Percentiles rank a stretch among this genome's conserved stretches.
These are phyloP conservation scores for Platyscapa corneri DNA, from an alignment of 1,140 invertebrate genomes.

Conservation along the genomic window DNA sequence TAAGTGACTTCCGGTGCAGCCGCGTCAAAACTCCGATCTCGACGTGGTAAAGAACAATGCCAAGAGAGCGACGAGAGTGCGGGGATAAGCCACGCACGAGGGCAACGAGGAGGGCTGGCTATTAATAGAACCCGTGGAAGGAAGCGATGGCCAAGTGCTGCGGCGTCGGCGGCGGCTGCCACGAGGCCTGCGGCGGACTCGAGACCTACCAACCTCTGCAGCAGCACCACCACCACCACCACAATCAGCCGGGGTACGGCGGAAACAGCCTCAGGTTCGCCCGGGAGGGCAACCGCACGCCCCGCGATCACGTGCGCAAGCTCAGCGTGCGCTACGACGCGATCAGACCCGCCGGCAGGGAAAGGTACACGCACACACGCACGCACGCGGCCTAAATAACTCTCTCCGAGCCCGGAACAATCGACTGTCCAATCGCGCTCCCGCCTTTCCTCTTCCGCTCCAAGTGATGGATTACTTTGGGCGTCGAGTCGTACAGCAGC, in stretches of 20 bases:
- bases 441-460: too few relatives aligned
- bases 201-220: conserved; percentile 61
- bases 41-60: neutral
- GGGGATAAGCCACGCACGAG: neutral
- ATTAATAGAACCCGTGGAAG: conserved; percentile 51
- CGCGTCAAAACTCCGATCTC: neutral
- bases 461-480: neutral
- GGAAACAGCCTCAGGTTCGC: conserved; percentile 43
- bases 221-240: conserved; percentile 18
- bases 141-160: conserved; percentile 59
- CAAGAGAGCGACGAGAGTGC: neutral
- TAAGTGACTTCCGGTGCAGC: neutral
- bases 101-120: neutral
- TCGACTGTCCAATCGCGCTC: too few relatives aligned
- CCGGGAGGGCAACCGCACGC: conserved; percentile 54
- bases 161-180: conserved; percentile 58
- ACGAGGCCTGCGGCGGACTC: conserved; percentile 47
- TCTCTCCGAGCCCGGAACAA: too few relatives aligned
- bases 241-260: neutral
- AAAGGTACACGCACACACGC: conserved; percentile 4
- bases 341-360: conserved; percentile 56
- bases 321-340: conserved; percentile 62
- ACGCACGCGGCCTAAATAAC: neutral
- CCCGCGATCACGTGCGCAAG: conserved; percentile 59
- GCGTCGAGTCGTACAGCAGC: too few relatives aligned